These are phyloP conservation scores for Telmatherina bonti DNA, from an alignment of 2,797 vertebrate species.

Conservation along the genomic window DNA sequence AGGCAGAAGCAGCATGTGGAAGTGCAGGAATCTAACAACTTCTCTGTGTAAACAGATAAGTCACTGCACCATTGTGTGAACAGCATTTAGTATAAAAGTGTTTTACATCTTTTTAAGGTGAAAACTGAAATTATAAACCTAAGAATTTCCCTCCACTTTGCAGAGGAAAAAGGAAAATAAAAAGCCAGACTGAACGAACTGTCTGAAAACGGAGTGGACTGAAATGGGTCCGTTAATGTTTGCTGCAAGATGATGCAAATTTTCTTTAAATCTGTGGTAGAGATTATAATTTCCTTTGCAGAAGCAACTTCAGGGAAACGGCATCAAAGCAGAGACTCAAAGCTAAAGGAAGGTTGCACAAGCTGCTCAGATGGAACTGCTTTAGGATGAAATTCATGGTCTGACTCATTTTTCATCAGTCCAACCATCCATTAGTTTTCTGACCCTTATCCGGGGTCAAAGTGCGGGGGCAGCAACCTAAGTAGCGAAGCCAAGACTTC, in stretches of 20 bases:
- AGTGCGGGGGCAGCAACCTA: too few relatives aligned
- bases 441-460: too few relatives aligned
- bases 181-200: not conserved
- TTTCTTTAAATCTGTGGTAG: not conserved
- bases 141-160: not conserved
- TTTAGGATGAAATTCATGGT: too few relatives aligned
- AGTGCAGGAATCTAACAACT: not conserved
- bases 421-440: too few relatives aligned
- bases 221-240: not conserved
- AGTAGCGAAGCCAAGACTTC: too few relatives aligned
- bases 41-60: too few relatives aligned
- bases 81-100: not conserved
- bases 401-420: too few relatives aligned
- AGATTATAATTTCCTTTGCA: not conserved
- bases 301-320: not conserved
- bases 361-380: too few relatives aligned
- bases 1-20: not conserved
- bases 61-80: not conserved
- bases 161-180: not conserved
- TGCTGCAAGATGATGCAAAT: not conserved
- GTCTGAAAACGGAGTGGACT: not conserved
- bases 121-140: not conserved
- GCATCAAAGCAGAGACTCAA: not conserved
- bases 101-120: not conserved
- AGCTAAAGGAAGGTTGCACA: too few relatives aligned